phyloP scores from a whole-genome alignment of 2,113 vertebrate genomes.

The Megaleporinus macrocephalus region DNA sequence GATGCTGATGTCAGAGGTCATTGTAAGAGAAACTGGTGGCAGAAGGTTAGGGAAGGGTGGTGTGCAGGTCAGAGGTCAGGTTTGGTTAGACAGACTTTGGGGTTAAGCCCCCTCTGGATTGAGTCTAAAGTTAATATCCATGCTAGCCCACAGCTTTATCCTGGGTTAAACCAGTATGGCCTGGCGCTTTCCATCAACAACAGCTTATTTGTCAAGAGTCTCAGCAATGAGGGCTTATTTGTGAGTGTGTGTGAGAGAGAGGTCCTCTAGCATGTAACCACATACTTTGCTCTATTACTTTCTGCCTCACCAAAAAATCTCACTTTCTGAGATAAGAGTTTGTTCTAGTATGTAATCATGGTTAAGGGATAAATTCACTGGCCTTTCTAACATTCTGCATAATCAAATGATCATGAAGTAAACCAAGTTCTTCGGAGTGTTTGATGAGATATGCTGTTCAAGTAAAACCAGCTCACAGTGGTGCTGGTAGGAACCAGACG shows the following conservation, averaged over 20 bases:
- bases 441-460: no score
- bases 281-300: conserved; percentile 5
- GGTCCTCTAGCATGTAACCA: conserved; percentile 15
- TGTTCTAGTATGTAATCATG: no score
- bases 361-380: no score
- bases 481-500: no score
- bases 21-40: conserved; percentile 69
- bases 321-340: no score
- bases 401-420: no score
- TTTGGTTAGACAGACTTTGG: conserved; percentile 54
- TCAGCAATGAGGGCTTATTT: conserved; percentile 59
- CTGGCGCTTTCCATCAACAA: conserved; percentile 66
- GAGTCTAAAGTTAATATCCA: conserved; percentile 72
- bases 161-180: conserved; percentile 68
- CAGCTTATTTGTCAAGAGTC: conserved; percentile 61
- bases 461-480: no score
- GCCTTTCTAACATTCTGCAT: no score
- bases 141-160: conserved; percentile 65
- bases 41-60: conserved; percentile 60
- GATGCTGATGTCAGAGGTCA: conserved; percentile 66
- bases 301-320: neutral
- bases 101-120: conserved; percentile 67
- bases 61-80: conserved; percentile 54
- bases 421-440: no score
- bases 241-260: conserved; percentile 24